Evolutionary conservation across 2,888 invertebrate genomes (phyloP).

Genomic region (Erpobdella octoculata): DNA sequence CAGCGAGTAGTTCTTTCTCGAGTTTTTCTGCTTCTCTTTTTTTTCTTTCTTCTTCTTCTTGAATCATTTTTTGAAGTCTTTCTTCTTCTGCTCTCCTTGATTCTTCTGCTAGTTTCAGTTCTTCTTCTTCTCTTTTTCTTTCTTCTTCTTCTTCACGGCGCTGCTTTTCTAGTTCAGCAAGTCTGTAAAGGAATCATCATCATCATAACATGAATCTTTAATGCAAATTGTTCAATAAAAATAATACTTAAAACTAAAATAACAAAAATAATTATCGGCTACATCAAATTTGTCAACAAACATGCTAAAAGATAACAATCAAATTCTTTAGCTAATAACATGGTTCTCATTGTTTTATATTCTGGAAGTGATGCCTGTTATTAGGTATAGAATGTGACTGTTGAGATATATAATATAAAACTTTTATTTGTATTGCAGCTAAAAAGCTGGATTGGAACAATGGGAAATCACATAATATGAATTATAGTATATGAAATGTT

Average conservation of each 20-base stretch:
- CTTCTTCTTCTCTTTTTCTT: slow-evolving; percentile 10
- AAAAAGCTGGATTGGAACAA: no score
- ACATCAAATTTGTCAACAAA: not conserved
- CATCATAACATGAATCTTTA: not conserved
- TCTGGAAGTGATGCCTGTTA: not conserved
- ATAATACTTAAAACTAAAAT: no score
- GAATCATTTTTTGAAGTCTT: slow-evolving; percentile 19
- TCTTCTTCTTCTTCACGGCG: not conserved
- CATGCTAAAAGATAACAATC: not conserved
- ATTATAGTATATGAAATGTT: no score
- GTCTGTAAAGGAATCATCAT: not conserved
- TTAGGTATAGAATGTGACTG: no score
- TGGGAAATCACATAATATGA: no score
- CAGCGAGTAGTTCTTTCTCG: slow-evolving; percentile 7
- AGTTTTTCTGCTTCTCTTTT: slow-evolving; percentile 20
- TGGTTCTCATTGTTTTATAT: not conserved
- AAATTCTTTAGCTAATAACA: not conserved
- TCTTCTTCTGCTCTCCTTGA: slow-evolving; percentile 19
- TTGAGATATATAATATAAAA: no score
- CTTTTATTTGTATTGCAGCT: no score
- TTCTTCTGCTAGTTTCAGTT: not conserved
- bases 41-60: slow-evolving; percentile 27
- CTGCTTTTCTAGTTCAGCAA: slow-evolving; percentile 6
- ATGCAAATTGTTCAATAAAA: not conserved
- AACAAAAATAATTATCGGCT: not conserved